A percentile compares a stretch with the other conserved stretches of the same genome.
phyloP scores from a whole-genome alignment of 2,888 invertebrate genomes.

The Altica lythri region DNA sequence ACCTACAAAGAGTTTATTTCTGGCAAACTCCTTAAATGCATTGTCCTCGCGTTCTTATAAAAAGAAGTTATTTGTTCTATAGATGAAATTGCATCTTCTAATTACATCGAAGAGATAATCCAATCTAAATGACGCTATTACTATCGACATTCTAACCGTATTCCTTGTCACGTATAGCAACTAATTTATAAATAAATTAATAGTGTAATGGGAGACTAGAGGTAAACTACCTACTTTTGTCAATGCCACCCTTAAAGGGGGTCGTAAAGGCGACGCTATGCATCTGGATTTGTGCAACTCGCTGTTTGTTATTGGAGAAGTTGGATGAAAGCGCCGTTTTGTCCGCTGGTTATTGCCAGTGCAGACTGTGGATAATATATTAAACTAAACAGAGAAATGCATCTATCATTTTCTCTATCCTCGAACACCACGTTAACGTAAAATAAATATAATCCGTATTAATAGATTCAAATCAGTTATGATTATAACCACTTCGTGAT shows the following conservation, averaged over 20 bases:
- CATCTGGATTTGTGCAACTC: conserved; percentile 27
- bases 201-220: conserved; percentile 10
- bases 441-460: too few species aligned
- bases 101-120: conserved; percentile 18
- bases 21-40: neutral
- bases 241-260: conserved; percentile 24
- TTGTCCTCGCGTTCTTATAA: neutral
- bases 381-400: conserved; percentile 9
- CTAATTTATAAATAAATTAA: conserved; percentile 21
- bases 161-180: conserved; percentile 14
- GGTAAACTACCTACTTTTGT: conserved; percentile 21
- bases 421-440: neutral
- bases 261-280: conserved; percentile 29
- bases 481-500: too few species aligned
- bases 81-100: conserved; percentile 8
- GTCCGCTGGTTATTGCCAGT: conserved; percentile 18
- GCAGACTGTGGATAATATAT: conserved; percentile 14
- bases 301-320: conserved; percentile 25
- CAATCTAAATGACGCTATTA: conserved; percentile 13
- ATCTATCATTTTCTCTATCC: neutral
- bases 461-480: too few species aligned
- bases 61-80: neutral
- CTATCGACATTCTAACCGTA: conserved; percentile 8
- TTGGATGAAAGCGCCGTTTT: conserved; percentile 19
- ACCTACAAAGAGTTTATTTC: too few species aligned